phyloP scores from a whole-genome alignment of 2,888 invertebrate genomes.

The Oscheius myriophilus region DNA sequence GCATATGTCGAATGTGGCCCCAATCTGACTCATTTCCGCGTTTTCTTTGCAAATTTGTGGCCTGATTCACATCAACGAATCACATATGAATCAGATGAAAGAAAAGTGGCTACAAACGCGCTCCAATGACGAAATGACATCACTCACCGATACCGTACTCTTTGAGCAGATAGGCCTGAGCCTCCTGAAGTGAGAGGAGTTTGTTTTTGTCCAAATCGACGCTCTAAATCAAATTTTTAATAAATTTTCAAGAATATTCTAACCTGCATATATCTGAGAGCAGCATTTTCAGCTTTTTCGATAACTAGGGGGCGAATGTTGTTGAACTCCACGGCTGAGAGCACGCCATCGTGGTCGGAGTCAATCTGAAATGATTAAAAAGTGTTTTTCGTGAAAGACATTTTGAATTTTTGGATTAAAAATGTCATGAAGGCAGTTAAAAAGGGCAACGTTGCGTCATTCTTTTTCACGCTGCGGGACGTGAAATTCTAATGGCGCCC shows the following conservation, averaged over 20 bases:
- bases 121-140: not conserved
- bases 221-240: slow-evolving; percentile 41
- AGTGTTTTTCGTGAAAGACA: too few species aligned
- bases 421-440: too few species aligned
- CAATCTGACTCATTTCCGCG: too few species aligned
- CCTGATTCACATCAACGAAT: too few species aligned
- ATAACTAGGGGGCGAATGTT: slow-evolving; percentile 64
- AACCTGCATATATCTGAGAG: slow-evolving; percentile 38
- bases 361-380: slow-evolving; percentile 47
- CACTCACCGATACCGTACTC: slow-evolving; percentile 65
- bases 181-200: slow-evolving; percentile 61
- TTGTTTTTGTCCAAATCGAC: slow-evolving; percentile 65
- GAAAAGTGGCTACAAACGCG: not conserved
- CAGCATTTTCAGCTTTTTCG: slow-evolving; percentile 69
- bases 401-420: too few species aligned
- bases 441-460: too few species aligned
- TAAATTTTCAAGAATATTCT: not conserved
- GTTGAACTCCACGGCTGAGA: slow-evolving; percentile 60
- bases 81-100: too few species aligned
- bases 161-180: slow-evolving; percentile 65
- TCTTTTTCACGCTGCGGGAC: too few species aligned
- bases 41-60: too few species aligned
- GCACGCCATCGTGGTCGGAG: slow-evolving; percentile 41
- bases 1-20: too few species aligned
- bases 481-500: too few species aligned